Base-by-base conservation (phyloP, 2,113 vertebrate genomes). In the Erpornis zantholeuca region DNA sequence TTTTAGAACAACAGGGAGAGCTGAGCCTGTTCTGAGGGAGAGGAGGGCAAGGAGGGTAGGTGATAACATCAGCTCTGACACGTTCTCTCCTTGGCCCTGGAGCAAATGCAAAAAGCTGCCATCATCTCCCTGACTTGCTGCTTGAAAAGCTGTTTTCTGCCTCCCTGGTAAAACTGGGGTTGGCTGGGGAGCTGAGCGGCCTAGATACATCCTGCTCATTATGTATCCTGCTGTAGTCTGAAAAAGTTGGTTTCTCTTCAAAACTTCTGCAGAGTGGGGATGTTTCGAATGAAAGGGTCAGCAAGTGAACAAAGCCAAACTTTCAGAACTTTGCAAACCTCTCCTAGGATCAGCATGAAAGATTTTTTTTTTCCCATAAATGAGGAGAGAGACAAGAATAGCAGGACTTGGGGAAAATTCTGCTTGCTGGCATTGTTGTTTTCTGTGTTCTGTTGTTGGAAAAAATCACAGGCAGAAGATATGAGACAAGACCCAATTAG, bases 401-500 rank as follows among this genome's bases (percentile, higher is more conserved):
- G 56, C 65, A 93, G 83, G 89, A 90, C 38, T 59, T 70, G 40
- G 49, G 85, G 7, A 44, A 83, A 93, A 73, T 52, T 76, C 31
- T 70, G 14, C 85, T 70, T 49, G 23, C 87, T 90, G 79, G n/a
- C 68, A 93, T 54, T 78, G 31, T 68, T 70, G 38, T 90, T 76
- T 25, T 81, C 77, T 3, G 1, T 90, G 36, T 86, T 93, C 82
- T 68, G 52, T 66, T 86, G 47, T 16, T 81, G 68, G 44, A 93
- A 94, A 66, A 75, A 88, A 86, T 88, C 90, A 78, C 57, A 93
- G 72, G 33, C 76, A 86, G 85, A 86, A 71, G 60, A 42, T 75
- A 75, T 6, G 49, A 87, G 64, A 60, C 88, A 96, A 94, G 79
- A 75, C 76, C 90, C 94, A 94, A 94, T 96, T 96, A 96, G 56